These are phyloP conservation scores for Leucoraja erinaceus DNA, from an alignment of 2,113 vertebrate genomes.

Conservation along the genomic window DNA sequence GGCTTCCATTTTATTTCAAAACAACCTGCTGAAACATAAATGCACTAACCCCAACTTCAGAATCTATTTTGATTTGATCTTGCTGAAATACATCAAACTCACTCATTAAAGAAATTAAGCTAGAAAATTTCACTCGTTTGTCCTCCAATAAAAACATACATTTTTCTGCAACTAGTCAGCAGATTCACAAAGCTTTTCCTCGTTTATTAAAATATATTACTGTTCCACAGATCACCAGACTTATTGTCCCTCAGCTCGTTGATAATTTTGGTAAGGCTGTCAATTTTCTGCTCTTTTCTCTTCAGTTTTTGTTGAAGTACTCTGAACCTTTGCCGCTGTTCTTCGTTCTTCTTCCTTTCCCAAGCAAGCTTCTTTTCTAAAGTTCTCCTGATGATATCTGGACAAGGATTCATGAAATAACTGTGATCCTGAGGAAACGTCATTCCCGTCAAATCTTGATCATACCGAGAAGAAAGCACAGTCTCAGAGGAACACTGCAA, in stretches of 20 bases:
- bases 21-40: not conserved
- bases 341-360: conserved; percentile 34
- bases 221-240: not conserved
- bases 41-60: not conserved
- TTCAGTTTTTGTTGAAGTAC: conserved; percentile 32
- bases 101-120: not conserved
- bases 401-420: conserved; percentile 32
- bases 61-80: not conserved
- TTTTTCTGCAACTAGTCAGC: not conserved
- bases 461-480: not conserved
- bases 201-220: not conserved
- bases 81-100: not conserved
- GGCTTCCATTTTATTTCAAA: not conserved
- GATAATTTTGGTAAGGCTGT: conserved; percentile 20
- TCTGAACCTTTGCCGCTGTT: conserved; percentile 22
- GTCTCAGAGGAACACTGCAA: not conserved
- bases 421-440: conserved; percentile 29
- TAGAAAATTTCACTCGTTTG: not conserved
- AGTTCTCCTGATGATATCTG: conserved; percentile 30
- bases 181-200: not conserved
- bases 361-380: conserved; percentile 26
- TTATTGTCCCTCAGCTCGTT: conserved; percentile 13
- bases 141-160: not conserved
- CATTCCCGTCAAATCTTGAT: conserved; percentile 3
- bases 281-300: conserved; percentile 34